Evolutionary conservation across 2,888 invertebrate species (phyloP).

Genomic region (Epinotia nisella): DNA sequence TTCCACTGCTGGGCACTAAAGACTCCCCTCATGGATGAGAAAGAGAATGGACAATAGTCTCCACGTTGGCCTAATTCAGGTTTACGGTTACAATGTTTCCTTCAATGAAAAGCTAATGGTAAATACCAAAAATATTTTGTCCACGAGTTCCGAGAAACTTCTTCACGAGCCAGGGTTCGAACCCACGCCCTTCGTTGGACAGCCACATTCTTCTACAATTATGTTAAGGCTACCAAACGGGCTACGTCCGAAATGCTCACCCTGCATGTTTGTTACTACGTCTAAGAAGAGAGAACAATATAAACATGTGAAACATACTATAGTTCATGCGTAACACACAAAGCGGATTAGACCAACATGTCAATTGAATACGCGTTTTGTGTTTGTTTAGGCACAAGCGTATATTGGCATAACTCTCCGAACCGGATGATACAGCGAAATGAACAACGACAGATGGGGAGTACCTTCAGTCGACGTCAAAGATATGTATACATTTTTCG

Average conservation of each 20-base stretch:
- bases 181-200: too few species aligned
- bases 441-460: conserved; percentile 8
- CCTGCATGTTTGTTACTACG: neutral
- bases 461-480: conserved; percentile 7
- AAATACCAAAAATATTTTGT: too few species aligned
- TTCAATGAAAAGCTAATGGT: too few species aligned
- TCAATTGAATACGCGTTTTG: conserved; percentile 31
- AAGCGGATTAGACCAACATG: conserved; percentile 10
- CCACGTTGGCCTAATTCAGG: too few species aligned
- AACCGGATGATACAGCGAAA: conserved; percentile 19
- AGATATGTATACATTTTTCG: conserved; percentile 2
- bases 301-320: neutral
- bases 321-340: neutral
- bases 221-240: too few species aligned
- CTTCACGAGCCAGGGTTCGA: too few species aligned
- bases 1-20: too few species aligned
- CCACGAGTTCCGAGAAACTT: too few species aligned
- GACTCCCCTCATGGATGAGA: too few species aligned
- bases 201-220: too few species aligned
- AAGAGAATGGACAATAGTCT: too few species aligned
- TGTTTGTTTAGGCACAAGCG: conserved; percentile 37
- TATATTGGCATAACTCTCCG: conserved; percentile 32
- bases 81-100: too few species aligned
- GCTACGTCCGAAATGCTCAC: neutral
- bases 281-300: neutral